Evolutionary conservation across 2,888 invertebrate species (phyloP), one percentile per base, ranked within the genome.

Genomic region (Odiellus spinosus): DNA sequence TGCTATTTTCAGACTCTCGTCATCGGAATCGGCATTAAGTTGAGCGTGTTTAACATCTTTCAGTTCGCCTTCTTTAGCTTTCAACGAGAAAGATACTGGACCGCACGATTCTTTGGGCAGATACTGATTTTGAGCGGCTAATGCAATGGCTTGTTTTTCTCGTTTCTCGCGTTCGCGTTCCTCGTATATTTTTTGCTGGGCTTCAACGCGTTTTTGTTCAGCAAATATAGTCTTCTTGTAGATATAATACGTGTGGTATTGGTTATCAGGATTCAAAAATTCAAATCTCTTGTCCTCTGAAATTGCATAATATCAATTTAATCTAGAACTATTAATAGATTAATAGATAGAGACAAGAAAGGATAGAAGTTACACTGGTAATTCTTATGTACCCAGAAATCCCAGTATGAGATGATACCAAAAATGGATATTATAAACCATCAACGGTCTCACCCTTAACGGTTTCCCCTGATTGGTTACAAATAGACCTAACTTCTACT

Each of bases 11-110:
- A 6, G 26, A 26, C 5, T 26, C 8, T 26, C 26, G 5, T 26
- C 26, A 8, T 26, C 26, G 26, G 26, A 26, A 26, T 26, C 26
- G 26, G 26, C 26, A 8, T 26, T 26, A 4, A 26, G 8, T 8
- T 26, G 26, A 26, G 26, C 26, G 26, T 26, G 26, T 26, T 26
- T 26, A 4, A 26, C 26, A 6, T 26, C 26, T 26, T 26, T 26
- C 26, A 26, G 8, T 42, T 77, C 76, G 0, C 76, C 76, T 48
- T 82, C 85, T 61, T 83, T 84, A 0, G 77, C 70, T 61, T 85
- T 85, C 38, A 86, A 84, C 0, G 84, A 86, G 64, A 86, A 87
- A 49, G 82, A 80, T 1, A 87, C 83, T 0, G 83, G 78, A 10
- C 73, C 80, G 78, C 64, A 26, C 26, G 26, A 26, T 26, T 26